These are phyloP conservation scores for Trematocara caparti DNA, from an alignment of 2,797 vertebrate species.

Conservation along the genomic window DNA sequence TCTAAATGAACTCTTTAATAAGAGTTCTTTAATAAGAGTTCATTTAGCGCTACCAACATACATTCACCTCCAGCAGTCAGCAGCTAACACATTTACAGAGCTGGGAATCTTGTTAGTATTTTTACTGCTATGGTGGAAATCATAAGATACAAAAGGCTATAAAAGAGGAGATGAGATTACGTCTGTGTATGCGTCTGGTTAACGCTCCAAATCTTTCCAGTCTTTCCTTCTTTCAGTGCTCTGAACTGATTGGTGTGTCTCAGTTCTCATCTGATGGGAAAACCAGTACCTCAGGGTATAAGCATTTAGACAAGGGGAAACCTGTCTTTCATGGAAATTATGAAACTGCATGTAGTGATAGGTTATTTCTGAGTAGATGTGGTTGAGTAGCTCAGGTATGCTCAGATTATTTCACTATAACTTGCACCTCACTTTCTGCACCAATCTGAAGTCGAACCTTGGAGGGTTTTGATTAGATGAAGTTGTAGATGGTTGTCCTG, in stretches of 20 bases:
- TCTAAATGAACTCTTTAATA: conserved; percentile 9
- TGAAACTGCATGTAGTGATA: conserved; percentile 4
- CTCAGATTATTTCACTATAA: not conserved
- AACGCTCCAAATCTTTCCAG: conserved; percentile 39
- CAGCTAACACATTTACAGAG: not conserved
- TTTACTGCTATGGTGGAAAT: conserved; percentile 24
- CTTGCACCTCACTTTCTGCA: not conserved
- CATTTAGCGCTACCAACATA: conserved; percentile 17
- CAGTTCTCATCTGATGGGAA: conserved; percentile 39
- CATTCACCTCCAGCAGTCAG: conserved; percentile 9
- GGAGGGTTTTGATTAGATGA: not conserved
- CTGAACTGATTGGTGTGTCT: conserved; percentile 26
- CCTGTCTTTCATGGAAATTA: conserved; percentile 36
- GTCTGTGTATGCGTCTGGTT: conserved; percentile 30
- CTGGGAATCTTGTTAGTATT: conserved; percentile 6
- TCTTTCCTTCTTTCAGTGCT: not conserved
- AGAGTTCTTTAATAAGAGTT: conserved; percentile 32
- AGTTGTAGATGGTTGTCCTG: not conserved
- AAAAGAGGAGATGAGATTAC: conserved; percentile 33
- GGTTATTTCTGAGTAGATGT: not conserved
- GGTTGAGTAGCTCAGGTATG: not conserved
- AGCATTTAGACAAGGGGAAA: conserved; percentile 29
- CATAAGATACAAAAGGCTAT: not conserved
- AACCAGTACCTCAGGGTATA: conserved; percentile 42
- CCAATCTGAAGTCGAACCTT: not conserved